phyloP scores from a whole-genome alignment of 2,888 invertebrate species.

The Dinocampus coccinellae region DNA sequence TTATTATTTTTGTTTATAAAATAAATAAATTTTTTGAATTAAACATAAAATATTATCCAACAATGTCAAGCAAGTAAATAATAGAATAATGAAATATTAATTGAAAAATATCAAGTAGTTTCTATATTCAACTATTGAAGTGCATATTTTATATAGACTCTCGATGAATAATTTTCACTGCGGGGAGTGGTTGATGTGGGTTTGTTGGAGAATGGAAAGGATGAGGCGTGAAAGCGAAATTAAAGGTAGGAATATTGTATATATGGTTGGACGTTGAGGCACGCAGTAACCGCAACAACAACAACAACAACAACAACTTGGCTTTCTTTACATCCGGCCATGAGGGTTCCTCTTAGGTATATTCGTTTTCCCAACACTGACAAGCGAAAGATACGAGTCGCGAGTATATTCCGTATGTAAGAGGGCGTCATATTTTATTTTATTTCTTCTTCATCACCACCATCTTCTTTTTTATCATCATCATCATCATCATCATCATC shows the following conservation, averaged over 20 bases:
- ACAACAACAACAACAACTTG: constrained; percentile 8
- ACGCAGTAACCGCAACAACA: constrained; percentile 31
- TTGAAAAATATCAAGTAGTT: constrained; percentile 2
- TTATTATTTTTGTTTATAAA: too few relatives aligned
- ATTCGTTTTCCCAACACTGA: constrained; percentile 14
- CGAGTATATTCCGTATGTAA: neutral
- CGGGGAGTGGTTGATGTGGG: constrained; percentile 32
- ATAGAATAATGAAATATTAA: neutral
- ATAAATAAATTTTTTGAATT: too few relatives aligned
- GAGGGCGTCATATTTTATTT: constrained; percentile 7
- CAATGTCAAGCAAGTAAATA: neutral
- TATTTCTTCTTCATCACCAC: too few relatives aligned
- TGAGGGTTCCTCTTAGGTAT: constrained; percentile 1
- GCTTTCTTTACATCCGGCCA: constrained; percentile 26
- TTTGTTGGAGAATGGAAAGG: constrained; percentile 21
- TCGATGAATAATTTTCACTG: constrained; percentile 25
- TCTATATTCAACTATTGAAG: neutral
- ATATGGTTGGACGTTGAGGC: constrained; percentile 1
- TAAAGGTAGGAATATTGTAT: constrained; percentile 28
- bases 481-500: neutral
- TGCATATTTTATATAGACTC: neutral
- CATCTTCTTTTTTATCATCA: too few relatives aligned
- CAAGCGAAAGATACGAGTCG: neutral
- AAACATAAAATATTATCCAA: too few relatives aligned
- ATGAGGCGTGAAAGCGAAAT: constrained; percentile 33